Evolutionary conservation across 2,113 vertebrate species (phyloP), one percentile per base, ranked within the genome.

Genomic region (Ptyas mucosa): DNA sequence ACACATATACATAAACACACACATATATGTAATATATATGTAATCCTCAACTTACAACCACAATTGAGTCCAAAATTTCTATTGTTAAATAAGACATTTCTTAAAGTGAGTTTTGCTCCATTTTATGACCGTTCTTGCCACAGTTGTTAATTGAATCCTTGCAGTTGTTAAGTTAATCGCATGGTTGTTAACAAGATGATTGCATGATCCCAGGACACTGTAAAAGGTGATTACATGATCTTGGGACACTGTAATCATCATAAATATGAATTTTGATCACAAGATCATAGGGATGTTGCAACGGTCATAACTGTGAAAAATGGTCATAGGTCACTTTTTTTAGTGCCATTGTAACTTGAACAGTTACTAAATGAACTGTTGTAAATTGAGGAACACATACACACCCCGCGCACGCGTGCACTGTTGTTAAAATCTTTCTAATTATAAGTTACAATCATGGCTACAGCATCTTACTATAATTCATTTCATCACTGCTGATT

Each of bases 401-500:
- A 1, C 21, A 15, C 18, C 21, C 18, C 12, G 11, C 2, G 12
- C 53, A 34, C 1, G 26, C 55, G 52, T 12, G 23, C n/a, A 69
- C 20, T 69, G 26, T 64, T 8, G 20, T 87, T n/a, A 53, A 88
- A 88, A n/a, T 54, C 0, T 54, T 34, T 54, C 29, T n/a, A 54
- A 81, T 81, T 81, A 81, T 21, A 81, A 20, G 34, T 39, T 81
- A 43, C 18, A 81, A 21, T 81, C 75, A 34, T 20, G n/a, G n/a
- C 15, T 75, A 39, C 15, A 75, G 6, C 7, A 81, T 81, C 18
- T 81, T 39, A 20, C 89, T 87, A 89, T 90, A 89, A 94, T 55
- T 92, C 58, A 23, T 85, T 26, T 93, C 94, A 93, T 94, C 85
- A 51, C 20, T 15, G 91, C 86, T 26, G 75, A 91, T 24, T 75